Evolutionary conservation across 37 sponge, comb jelly and placozoan species (phyloP).

Genomic region (Hormiphora californensis): DNA sequence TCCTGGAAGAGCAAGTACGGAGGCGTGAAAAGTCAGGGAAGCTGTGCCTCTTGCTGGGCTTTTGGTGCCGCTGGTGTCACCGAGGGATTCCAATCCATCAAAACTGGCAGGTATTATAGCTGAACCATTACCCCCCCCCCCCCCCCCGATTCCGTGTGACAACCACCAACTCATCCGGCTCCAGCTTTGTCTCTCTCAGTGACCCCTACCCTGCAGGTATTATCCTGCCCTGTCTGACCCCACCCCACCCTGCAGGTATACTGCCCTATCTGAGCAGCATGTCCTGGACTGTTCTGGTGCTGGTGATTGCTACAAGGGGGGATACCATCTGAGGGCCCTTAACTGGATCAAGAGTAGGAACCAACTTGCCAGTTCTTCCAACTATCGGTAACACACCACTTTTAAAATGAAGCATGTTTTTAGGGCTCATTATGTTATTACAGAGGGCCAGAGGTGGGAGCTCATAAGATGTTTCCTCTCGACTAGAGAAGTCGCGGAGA

Average conservation of each 20-base stretch:
- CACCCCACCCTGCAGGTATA: not conserved
- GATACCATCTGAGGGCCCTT: not conserved
- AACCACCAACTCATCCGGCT: too few relatives aligned
- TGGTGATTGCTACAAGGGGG: not conserved
- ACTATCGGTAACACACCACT: not conserved
- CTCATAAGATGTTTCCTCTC: too few relatives aligned
- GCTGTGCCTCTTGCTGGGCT: not conserved
- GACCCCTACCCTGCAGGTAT: too few relatives aligned
- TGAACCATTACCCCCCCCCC: too few relatives aligned
- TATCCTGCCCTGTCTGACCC: too few relatives aligned
- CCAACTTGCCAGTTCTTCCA: not conserved
- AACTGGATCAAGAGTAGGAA: not conserved
- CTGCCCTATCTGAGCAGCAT: constrained; percentile 3
- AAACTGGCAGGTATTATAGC: not conserved
- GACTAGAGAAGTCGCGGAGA: too few relatives aligned
- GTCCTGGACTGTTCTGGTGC: constrained; percentile 5
- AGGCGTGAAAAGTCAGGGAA: not conserved
- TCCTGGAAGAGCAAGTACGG: not conserved
- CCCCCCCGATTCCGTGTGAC: too few relatives aligned
- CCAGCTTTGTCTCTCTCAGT: too few relatives aligned
- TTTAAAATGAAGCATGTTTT: too few relatives aligned
- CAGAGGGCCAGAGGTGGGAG: too few relatives aligned
- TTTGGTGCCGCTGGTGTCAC: constrained; percentile 5
- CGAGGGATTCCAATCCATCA: not conserved
- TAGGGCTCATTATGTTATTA: too few relatives aligned